These are phyloP conservation scores for Pyrgilauda ruficollis DNA, from an alignment of 2,113 vertebrate genomes.

Conservation along the genomic window DNA sequence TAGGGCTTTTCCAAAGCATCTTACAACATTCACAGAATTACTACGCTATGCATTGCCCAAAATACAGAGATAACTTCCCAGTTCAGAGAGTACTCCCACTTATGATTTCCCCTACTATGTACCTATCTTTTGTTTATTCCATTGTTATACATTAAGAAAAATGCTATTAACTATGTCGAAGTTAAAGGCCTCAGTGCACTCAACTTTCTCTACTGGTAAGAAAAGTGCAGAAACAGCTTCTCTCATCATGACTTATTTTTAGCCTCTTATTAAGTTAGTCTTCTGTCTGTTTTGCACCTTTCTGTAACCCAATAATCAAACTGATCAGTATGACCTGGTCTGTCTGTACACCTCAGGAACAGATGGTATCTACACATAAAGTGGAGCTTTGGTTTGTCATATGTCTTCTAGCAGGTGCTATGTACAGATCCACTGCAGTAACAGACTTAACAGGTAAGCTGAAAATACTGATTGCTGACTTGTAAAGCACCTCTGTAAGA, in stretches of 20 bases:
- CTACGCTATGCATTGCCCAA: not conserved
- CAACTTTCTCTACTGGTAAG: not conserved
- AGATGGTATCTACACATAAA: not conserved
- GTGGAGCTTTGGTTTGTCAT: not conserved
- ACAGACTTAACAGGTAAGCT: not conserved
- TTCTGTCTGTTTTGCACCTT: not conserved
- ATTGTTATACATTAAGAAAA: not conserved
- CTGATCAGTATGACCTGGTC: not conserved
- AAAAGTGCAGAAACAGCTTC: not conserved
- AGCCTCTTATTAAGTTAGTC: not conserved
- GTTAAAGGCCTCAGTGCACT: not conserved
- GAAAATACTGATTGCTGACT: constrained; percentile 25
- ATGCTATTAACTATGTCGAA: not conserved
- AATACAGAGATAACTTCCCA: not conserved
- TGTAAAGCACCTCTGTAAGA: constrained; percentile 18
- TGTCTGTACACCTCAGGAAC: not conserved
- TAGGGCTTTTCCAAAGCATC: not conserved
- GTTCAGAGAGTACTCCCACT: not conserved
- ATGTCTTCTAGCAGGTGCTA: not conserved
- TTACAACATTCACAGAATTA: not conserved
- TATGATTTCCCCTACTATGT: not conserved
- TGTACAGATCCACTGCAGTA: not conserved
- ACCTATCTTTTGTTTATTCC: not conserved
- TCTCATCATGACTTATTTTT: not conserved
- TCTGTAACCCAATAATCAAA: not conserved